phyloP scores from a whole-genome alignment of 2,113 vertebrate species.

The Pseudorhombus dupliciocellatus region DNA sequence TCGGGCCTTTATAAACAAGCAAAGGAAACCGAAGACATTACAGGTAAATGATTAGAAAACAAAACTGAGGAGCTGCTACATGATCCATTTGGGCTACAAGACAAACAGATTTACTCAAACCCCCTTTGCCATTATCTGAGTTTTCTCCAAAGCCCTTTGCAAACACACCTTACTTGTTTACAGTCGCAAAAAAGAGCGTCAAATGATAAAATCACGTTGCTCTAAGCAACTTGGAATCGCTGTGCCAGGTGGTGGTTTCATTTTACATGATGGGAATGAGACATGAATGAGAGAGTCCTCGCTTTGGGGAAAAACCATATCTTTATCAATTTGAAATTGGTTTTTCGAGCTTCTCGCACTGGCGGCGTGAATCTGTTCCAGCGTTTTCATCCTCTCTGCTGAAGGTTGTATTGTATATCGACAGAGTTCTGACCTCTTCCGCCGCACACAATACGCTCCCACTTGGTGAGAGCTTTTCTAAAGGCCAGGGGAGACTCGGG shows the following conservation, averaged over 20 bases:
- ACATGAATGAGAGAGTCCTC: constrained; percentile 3
- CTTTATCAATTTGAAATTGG: constrained; percentile 24
- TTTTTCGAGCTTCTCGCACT: constrained; percentile 19
- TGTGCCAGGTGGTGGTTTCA: constrained; percentile 18
- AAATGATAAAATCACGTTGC: constrained; percentile 2
- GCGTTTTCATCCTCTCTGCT: constrained; percentile 21
- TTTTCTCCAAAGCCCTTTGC: background rate
- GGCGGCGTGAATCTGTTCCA: constrained; percentile 20
- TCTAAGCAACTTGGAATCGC: background rate
- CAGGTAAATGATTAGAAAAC: background rate
- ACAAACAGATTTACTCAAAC: background rate
- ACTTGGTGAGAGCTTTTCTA: constrained; percentile 31
- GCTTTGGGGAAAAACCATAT: background rate
- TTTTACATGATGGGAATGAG: constrained; percentile 3
- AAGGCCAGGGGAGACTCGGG: constrained; percentile 34
- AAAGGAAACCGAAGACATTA: background rate
- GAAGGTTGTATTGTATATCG: constrained; percentile 24
- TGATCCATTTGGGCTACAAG: background rate
- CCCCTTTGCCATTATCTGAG: background rate
- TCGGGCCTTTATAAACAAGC: constrained; percentile 6
- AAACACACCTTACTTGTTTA: constrained; percentile 6
- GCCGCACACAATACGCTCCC: constrained; percentile 23
- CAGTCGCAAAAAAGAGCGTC: constrained; percentile 2
- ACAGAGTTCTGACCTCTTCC: constrained; percentile 39
- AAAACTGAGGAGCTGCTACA: background rate